Conservation (phyloP, 2,888 invertebrate species). For the Vesta saturnalis region DNA sequence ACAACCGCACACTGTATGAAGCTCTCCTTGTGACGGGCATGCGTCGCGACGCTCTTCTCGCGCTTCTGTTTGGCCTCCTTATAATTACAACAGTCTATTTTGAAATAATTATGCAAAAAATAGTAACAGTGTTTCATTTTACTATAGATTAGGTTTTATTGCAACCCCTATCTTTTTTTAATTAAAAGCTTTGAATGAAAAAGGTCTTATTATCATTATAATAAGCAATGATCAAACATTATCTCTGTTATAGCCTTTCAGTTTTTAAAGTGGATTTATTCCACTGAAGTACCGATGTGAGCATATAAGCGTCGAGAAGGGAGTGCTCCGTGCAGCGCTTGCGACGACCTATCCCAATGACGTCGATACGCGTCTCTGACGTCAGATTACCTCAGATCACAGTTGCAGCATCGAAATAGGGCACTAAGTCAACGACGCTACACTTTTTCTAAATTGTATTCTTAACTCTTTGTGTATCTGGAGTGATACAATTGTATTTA, state of each 20-base stretch:
- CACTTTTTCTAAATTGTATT: slow-evolving; percentile 16
- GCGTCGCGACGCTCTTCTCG: slow-evolving; percentile 51
- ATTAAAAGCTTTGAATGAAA: neutral
- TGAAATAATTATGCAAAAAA: slow-evolving; percentile 39
- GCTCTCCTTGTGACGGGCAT: slow-evolving; percentile 58
- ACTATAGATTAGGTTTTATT: neutral
- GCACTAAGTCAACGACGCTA: slow-evolving; percentile 36
- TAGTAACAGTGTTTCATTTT: neutral
- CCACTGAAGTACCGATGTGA: slow-evolving; percentile 25
- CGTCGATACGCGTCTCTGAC: slow-evolving; percentile 43
- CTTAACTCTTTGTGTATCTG: neutral
- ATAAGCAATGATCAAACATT: neutral
- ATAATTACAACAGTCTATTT: slow-evolving; percentile 51
- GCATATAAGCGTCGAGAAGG: slow-evolving; percentile 30
- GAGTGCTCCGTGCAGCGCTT: slow-evolving; percentile 36
- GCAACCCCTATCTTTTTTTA: neutral
- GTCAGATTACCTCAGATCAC: slow-evolving; percentile 41
- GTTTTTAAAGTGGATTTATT: slow-evolving; percentile 27
- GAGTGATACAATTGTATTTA: neutral
- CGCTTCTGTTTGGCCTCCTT: slow-evolving; percentile 41
- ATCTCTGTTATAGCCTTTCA: slow-evolving; percentile 9
- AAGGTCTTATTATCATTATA: neutral
- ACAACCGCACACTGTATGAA: slow-evolving; percentile 61
- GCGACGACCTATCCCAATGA: slow-evolving; percentile 43
- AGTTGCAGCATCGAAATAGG: slow-evolving; percentile 39